Percentiles rank a stretch among this genome's conserved stretches.
Evolutionary conservation across 2,888 invertebrate genomes (phyloP).

Genomic region (Tenodera sinensis): DNA sequence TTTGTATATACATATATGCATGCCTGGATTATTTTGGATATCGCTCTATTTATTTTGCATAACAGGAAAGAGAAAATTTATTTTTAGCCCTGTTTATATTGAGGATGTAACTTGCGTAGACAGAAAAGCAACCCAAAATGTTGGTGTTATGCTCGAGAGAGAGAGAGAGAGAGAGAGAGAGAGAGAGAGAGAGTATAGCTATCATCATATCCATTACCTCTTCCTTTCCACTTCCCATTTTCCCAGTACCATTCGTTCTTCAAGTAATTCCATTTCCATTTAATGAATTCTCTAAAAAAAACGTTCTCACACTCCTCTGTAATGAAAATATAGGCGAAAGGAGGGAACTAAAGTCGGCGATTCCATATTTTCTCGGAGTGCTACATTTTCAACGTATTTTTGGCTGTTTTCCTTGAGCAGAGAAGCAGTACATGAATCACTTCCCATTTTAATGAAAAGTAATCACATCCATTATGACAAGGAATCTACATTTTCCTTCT

Average conservation of each 20-base stretch:
- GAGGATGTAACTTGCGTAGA: background rate
- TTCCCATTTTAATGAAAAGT: background rate
- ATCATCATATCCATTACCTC: background rate
- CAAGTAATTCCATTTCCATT: conserved; percentile 23
- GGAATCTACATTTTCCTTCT: background rate
- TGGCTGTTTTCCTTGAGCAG: background rate
- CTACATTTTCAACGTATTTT: background rate
- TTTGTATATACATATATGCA: no score
- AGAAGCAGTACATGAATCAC: background rate
- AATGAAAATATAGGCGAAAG: background rate
- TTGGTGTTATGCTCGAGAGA: background rate
- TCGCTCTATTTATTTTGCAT: no score
- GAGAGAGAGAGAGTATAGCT: background rate
- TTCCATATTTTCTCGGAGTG: background rate
- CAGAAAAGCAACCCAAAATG: background rate
- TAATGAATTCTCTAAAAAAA: conserved; percentile 16
- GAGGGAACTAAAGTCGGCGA: background rate
- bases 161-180: background rate
- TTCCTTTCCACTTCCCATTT: background rate
- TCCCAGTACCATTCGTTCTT: background rate
- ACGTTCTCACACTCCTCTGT: background rate
- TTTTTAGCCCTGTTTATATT: background rate
- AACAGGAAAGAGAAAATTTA: no score
- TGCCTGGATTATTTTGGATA: no score
- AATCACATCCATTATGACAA: background rate